Evolutionary conservation across 2,888 invertebrate species (phyloP).

Genomic region (Rhingia rostrata): DNA sequence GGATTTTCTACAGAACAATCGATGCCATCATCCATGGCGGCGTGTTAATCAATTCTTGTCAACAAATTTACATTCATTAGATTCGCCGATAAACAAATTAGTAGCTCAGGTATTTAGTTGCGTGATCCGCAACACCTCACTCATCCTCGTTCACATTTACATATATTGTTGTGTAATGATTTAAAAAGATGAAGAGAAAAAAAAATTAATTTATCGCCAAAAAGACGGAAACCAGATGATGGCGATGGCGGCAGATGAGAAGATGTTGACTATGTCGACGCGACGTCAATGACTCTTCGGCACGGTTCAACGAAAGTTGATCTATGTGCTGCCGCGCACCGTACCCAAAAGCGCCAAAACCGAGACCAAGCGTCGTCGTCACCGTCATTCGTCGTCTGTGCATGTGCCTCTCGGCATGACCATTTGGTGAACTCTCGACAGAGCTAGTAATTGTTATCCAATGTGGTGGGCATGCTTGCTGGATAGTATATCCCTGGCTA

Average conservation of each 20-base stretch:
- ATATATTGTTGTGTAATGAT: conserved; percentile 42
- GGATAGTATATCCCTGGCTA: conserved; percentile 34
- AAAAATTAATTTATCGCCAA: conserved; percentile 59
- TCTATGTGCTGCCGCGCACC: conserved; percentile 45
- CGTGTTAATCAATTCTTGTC: conserved; percentile 39
- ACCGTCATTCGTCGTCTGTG: background rate
- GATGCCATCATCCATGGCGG: conserved; percentile 1
- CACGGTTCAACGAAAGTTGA: conserved; percentile 72
- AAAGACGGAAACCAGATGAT: conserved; percentile 70
- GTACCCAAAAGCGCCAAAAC: conserved; percentile 46
- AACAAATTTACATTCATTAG: conserved; percentile 16
- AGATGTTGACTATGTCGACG: conserved; percentile 26
- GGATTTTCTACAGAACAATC: background rate
- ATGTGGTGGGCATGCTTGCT: conserved; percentile 34
- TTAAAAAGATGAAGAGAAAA: conserved; percentile 17
- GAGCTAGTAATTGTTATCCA: conserved; percentile 41
- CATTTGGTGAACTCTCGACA: conserved; percentile 57
- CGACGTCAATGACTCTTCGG: conserved; percentile 69
- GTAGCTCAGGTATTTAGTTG: background rate
- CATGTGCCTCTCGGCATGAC: conserved; percentile 45
- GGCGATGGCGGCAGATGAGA: conserved; percentile 53
- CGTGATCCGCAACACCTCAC: background rate
- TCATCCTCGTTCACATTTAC: background rate
- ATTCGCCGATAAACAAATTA: conserved; percentile 41
- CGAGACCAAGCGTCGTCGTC: conserved; percentile 32